A percentile compares a stretch with the other conserved stretches of the same genome.
phyloP scores from a whole-genome alignment of 2,113 vertebrate genomes.

The Fukomys damarensis region DNA sequence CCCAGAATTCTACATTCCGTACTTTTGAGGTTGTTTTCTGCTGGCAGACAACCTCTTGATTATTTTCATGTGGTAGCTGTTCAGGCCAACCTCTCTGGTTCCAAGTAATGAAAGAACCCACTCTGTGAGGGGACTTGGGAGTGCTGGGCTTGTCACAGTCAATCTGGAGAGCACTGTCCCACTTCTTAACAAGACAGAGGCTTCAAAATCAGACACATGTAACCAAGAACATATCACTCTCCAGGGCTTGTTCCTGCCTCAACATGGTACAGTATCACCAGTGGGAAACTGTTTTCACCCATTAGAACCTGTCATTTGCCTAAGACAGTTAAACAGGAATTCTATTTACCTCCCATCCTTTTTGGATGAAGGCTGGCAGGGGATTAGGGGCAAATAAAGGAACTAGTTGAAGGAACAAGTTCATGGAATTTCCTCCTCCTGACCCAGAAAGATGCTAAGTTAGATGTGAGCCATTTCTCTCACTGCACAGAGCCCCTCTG shows the following conservation, averaged over 20 bases:
- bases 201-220: neutral
- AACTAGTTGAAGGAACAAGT: neutral
- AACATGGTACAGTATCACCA: neutral
- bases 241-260: neutral
- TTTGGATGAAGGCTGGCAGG: neutral
- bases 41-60: conserved; percentile 78
- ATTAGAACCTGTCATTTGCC: conserved; percentile 2
- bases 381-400: neutral
- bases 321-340: neutral
- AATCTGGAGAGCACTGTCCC: neutral
- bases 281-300: neutral
- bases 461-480: neutral
- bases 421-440: neutral
- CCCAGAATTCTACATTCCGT: conserved; percentile 80
- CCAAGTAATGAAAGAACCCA: conserved; percentile 45
- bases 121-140: neutral
- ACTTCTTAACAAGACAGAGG: neutral
- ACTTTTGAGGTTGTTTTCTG: conserved; percentile 71
- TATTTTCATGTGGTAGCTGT: conserved; percentile 80
- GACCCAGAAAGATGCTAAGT: neutral
- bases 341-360: neutral
- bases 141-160: neutral
- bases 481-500: neutral
- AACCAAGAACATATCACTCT: neutral
- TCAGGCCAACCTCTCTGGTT: conserved; percentile 77